Evolutionary conservation across 1,140 invertebrate species (phyloP), one percentile per base, ranked within the genome.

Genomic region (Caenorhabditis remanei): DNA sequence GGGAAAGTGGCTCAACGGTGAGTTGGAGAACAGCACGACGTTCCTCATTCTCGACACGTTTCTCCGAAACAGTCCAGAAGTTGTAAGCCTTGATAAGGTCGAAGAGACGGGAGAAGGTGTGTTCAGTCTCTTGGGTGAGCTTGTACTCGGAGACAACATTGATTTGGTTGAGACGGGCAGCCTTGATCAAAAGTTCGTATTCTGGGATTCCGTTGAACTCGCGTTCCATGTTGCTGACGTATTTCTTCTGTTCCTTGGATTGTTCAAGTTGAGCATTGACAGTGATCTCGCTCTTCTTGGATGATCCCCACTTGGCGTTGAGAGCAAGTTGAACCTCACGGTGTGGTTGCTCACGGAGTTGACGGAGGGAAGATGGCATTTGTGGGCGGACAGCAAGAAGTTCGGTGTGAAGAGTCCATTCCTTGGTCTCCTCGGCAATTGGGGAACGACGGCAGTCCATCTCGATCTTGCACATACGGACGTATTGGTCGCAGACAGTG

Each of bases 1-100:
- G 90, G 67, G 75, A 89, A 13, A 89, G 48, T 53, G 90, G 90
- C n/a, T 92, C 90, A 75, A 91, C 85, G 32, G 90, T 85, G 14
- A 83, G 24, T 40, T 82, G 87, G 71, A 89, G 19, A 50, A 48
- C 11, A 19, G 21, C 48, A 32, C 40, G 56, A 13, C 88, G 46
- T n/a, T 40, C 58, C 63, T 89, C 65, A 41, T 88, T 87, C 32
- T 58, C 46, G 50, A 84, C 48, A 50, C 58, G 11, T 13, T 88
- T 50, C 32, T 53, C n/a, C 7, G 58, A 46, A 46, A 46, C 65
- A 43, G 32, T 75, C 88, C 88, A 89, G 83, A 65, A 83, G 63
- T 67, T 63, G 67, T 88, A 82, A 7, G 58, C 53, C 75, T 89
- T 89, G 85, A 89, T 32, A 58, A 89, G 32, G 40, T 87, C 56